These are phyloP conservation scores for Magallana ariakensis DNA, from an alignment of 1,140 invertebrate genomes.

Conservation along the genomic window DNA sequence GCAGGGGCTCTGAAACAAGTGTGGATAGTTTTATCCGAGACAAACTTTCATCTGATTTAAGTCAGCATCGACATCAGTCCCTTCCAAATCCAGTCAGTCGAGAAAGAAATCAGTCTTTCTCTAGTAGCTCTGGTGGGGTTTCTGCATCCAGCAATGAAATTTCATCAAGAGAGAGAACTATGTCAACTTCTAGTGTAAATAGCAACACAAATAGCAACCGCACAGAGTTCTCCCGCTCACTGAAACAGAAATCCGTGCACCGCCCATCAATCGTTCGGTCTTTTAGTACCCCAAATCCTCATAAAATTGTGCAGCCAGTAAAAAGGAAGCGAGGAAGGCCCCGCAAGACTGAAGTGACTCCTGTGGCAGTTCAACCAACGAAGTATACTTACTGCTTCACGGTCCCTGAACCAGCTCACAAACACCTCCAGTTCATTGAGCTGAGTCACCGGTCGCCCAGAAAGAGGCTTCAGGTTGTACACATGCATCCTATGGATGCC, in stretches of 20 bases:
- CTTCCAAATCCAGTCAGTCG: neutral
- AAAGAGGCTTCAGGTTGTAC: constrained; percentile 65
- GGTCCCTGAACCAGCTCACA: constrained; percentile 74
- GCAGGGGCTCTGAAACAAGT: neutral
- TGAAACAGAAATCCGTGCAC: constrained; percentile 13
- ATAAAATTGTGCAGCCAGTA: neutral
- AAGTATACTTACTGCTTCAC: constrained; percentile 74
- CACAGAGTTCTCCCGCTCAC: neutral
- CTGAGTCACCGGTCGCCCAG: constrained; percentile 35
- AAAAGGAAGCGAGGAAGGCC: constrained; percentile 36
- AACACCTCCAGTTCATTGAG: constrained; percentile 67
- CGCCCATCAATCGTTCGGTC: constrained; percentile 31
- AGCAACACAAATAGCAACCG: neutral
- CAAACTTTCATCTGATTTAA: neutral
- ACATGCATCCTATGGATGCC: constrained; percentile 77
- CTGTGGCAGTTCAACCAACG: neutral
- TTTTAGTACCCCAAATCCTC: constrained; percentile 1
- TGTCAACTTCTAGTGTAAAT: neutral
- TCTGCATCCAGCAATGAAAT: neutral
- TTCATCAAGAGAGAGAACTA: neutral
- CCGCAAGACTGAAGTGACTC: constrained; percentile 13
- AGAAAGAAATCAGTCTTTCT: neutral
- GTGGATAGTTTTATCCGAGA: neutral
- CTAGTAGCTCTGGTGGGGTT: neutral
- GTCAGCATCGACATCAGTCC: neutral